phyloP scores from a whole-genome alignment of 2,113 vertebrate genomes.

The Nannobrachium achirus region DNA sequence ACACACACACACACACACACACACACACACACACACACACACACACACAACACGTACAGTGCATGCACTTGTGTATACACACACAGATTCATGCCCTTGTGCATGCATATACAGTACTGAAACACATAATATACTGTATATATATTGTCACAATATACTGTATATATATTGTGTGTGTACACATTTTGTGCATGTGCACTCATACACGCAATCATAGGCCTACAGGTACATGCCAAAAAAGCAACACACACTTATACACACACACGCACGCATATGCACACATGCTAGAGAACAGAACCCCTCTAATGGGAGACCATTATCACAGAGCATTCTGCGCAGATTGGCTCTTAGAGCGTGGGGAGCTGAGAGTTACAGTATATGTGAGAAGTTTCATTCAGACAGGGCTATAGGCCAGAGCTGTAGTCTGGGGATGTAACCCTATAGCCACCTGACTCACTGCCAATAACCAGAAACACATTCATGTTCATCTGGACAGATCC shows the following conservation, averaged over 20 bases:
- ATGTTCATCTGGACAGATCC: not conserved
- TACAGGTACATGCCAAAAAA: no score
- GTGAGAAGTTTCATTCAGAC: slow-evolving; percentile 58
- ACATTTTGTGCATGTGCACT: no score
- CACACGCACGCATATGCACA: slow-evolving; percentile 10
- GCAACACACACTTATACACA: not conserved
- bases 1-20: not conserved
- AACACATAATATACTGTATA: no score
- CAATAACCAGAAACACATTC: slow-evolving; percentile 53
- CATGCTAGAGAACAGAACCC: slow-evolving; percentile 45
- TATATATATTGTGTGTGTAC: no score
- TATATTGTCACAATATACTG: no score
- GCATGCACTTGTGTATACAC: not conserved
- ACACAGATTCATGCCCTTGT: not conserved
- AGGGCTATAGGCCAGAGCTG: slow-evolving; percentile 9
- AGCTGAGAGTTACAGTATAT: slow-evolving; percentile 40
- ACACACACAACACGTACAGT: not conserved
- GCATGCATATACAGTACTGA: no score
- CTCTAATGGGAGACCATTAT: slow-evolving; percentile 75
- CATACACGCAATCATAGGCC: no score
- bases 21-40: not conserved
- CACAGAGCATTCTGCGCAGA: slow-evolving; percentile 19
- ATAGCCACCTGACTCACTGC: slow-evolving; percentile 41
- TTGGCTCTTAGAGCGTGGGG: slow-evolving; percentile 52
- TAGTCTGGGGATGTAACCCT: slow-evolving; percentile 51